Percentiles rank a stretch among this genome's conserved stretches.
Conservation (phyloP, 92 coral and sea anemone genomes). For the Epizoanthus ramosus region DNA sequence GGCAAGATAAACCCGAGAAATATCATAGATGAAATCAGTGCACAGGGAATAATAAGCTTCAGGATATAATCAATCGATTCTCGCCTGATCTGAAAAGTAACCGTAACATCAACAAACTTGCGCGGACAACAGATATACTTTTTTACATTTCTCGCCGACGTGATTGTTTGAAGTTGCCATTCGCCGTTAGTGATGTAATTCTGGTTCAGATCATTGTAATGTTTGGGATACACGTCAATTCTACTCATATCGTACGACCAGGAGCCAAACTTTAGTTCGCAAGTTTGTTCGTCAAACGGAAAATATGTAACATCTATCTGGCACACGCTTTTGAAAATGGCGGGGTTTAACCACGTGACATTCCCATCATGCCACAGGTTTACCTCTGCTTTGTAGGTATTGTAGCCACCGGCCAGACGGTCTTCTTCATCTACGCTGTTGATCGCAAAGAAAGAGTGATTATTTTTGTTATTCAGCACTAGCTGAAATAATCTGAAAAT, state of each 20-base stretch:
- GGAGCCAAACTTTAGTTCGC: constrained; percentile 87
- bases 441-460: neutral
- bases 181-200: constrained; percentile 88
- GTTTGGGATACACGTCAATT: constrained; percentile 60
- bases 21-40: constrained; percentile 92
- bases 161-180: constrained; percentile 63
- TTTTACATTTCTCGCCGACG: constrained; percentile 39
- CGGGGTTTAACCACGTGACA: constrained; percentile 81
- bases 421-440: constrained; percentile 94
- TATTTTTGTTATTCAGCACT: neutral
- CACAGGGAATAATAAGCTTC: constrained; percentile 90
- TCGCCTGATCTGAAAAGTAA: constrained; percentile 65
- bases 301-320: constrained; percentile 80
- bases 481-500: neutral
- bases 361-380: constrained; percentile 66
- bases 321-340: constrained; percentile 85
- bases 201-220: constrained; percentile 37
- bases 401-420: constrained; percentile 82
- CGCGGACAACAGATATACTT: constrained; percentile 66
- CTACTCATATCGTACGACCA: constrained; percentile 77
- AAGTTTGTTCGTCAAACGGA: constrained; percentile 90
- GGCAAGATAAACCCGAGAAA: constrained; percentile 91
- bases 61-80: constrained; percentile 81
- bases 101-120: constrained; percentile 64
- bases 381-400: constrained; percentile 80